Evolutionary conservation across 1,140 invertebrate genomes (phyloP).

Genomic region (Lamellibrachia luymesi): DNA sequence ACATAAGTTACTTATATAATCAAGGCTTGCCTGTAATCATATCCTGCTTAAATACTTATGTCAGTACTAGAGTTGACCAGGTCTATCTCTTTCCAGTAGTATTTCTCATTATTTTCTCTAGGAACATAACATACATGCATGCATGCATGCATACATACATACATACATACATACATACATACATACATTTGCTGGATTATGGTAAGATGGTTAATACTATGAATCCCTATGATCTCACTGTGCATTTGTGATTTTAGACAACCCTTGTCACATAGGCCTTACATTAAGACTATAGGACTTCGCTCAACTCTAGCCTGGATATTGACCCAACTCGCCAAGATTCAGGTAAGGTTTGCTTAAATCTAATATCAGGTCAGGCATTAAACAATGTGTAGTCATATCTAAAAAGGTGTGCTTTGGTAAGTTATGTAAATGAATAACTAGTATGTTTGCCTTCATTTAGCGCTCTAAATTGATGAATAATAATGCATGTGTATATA

Average conservation of each 20-base stretch:
- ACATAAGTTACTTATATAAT: not conserved
- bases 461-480: not conserved
- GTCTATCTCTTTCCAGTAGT: not conserved
- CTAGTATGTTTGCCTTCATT: not conserved
- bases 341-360: not conserved
- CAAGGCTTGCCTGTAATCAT: not conserved
- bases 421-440: not conserved
- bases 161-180: too few relatives aligned
- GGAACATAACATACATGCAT: too few relatives aligned
- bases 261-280: not conserved
- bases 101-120: not conserved
- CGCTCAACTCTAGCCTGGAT: constrained; percentile 14
- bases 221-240: not conserved
- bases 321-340: not conserved
- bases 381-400: not conserved
- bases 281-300: constrained; percentile 2
- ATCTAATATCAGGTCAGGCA: not conserved
- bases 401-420: not conserved
- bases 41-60: too few relatives aligned
- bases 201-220: too few relatives aligned
- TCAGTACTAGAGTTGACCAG: not conserved
- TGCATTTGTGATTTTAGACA: constrained; percentile 5
- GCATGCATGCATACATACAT: too few relatives aligned
- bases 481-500: not conserved
- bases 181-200: too few relatives aligned